Evolutionary conservation across 2,888 invertebrate genomes (phyloP), one percentile per base, ranked within the genome.

Genomic region (Drosophila rubida): DNA sequence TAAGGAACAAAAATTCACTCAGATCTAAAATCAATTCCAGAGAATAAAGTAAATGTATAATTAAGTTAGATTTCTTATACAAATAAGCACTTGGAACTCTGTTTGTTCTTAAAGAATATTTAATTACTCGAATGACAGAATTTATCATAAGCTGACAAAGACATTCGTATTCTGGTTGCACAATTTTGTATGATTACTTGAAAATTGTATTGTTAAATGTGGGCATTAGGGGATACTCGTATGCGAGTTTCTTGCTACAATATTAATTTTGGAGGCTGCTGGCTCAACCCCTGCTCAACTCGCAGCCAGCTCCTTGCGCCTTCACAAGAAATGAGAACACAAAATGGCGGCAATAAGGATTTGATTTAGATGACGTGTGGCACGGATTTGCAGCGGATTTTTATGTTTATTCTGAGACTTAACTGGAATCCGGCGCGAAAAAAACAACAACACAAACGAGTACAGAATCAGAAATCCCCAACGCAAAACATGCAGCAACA

Each of bases 371-470:
- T 62, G 66, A 55, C 51, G 51, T 62, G 72, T 65, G 57, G 48
- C 63, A 46, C 45, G 49, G 44, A 66, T 73, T 70, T 70, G 54
- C 58, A 48, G 19, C 61, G 74, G 65, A 69, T 73, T 87, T 84
- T 59, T 69, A 72, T 82, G 78, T 84, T 87, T 82, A 75, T 69
- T 69, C 64, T 72, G 73, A 81, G 81, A 73, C 59, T 87, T 76
- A 59, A 44, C 65, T 46, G 14, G 55, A 64, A 55, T 71, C 63
- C 65, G 48, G 14, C 16, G 9, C 23, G 27, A 30, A 45, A 50
- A 54, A 25, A 25, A 25, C 5, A 35, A 27, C 39, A 39, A 54
- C 32, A 58, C 32, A 42, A 39, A 37, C 67, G 50, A 53, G 53
- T 22, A 69, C 27, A 54, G 72, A 70, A 84, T 78, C 81, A 64